These are phyloP conservation scores for Wiebesia pumilae DNA, from an alignment of 1,140 invertebrate species.

Conservation along the genomic window DNA sequence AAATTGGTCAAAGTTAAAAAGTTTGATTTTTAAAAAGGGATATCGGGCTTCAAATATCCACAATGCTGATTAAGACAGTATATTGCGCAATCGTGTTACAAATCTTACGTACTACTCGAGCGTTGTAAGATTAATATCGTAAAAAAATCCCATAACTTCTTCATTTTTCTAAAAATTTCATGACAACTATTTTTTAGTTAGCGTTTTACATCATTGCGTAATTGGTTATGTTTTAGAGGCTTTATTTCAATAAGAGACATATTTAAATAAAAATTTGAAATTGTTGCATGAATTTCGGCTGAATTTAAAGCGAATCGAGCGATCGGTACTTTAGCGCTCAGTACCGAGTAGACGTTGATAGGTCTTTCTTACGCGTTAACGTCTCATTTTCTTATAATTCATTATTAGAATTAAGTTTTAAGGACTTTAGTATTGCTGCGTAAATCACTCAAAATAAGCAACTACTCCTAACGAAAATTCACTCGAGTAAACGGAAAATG, in stretches of 20 bases:
- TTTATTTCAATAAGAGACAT: neutral
- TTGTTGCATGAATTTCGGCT: too few species aligned
- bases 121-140: neutral
- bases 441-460: neutral
- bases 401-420: neutral
- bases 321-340: too few species aligned
- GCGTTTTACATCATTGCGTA: neutral
- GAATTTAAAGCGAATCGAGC: too few species aligned
- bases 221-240: neutral
- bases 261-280: too few species aligned
- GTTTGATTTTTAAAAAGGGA: neutral
- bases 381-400: neutral
- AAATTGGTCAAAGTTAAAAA: neutral
- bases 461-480: constrained; percentile 23
- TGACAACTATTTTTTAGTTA: neutral
- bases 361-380: neutral
- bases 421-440: neutral
- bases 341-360: neutral
- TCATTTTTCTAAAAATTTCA: neutral
- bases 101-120: neutral
- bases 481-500: constrained; percentile 28
- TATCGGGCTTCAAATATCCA: neutral
- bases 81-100: neutral
- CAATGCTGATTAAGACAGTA: neutral
- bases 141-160: neutral